phyloP scores from a whole-genome alignment of 2,113 vertebrate species.

The Candoia aspera region DNA sequence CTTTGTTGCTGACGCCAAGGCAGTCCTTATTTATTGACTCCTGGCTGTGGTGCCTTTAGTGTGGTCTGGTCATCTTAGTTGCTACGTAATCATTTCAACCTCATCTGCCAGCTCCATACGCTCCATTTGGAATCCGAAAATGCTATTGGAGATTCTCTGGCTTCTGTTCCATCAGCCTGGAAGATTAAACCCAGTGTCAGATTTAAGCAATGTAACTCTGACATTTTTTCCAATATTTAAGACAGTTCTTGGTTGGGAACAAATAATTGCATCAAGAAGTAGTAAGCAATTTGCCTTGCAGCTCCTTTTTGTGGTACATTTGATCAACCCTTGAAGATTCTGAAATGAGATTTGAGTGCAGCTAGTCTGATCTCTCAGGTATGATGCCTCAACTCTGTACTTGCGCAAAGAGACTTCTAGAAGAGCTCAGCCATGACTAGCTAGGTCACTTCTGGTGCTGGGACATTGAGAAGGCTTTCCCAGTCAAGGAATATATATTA shows the following conservation, averaged over 20 bases:
- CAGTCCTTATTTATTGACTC: neutral
- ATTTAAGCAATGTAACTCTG: neutral
- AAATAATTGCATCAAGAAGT: neutral
- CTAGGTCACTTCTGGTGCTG: neutral
- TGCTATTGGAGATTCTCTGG: neutral
- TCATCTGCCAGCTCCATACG: neutral
- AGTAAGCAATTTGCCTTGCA: neutral
- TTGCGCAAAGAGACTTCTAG: neutral
- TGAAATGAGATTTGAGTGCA: neutral
- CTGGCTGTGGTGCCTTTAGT: neutral
- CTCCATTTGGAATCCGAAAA: neutral
- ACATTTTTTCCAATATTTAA: neutral
- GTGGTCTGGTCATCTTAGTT: neutral
- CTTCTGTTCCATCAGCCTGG: neutral
- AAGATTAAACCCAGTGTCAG: neutral
- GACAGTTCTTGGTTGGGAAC: neutral
- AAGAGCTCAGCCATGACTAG: neutral
- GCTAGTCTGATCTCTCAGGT: neutral
- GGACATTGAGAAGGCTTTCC: neutral
- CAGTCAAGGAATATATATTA: neutral
- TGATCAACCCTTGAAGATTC: neutral
- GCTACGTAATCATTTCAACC: neutral
- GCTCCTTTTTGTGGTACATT: neutral
- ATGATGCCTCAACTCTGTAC: neutral
- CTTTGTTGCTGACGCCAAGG: no score